These are phyloP conservation scores for Myotis vivesi DNA, from an alignment of 2,797 vertebrate genomes.

Conservation along the genomic window DNA sequence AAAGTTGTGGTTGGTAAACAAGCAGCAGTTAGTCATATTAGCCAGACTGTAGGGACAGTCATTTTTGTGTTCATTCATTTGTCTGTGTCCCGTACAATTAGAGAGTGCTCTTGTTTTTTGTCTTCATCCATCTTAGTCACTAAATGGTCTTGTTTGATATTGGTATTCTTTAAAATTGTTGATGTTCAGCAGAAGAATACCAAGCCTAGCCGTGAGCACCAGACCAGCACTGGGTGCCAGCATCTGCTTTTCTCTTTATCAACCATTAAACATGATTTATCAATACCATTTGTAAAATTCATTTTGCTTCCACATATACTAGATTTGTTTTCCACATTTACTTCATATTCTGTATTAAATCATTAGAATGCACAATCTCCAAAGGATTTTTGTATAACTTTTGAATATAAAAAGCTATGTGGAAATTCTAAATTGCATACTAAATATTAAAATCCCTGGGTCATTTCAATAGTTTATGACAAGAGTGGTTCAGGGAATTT, in stretches of 20 bases:
- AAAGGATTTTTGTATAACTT: neutral
- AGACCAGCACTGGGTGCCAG: neutral
- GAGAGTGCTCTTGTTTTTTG: neutral
- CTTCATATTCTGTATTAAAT: neutral
- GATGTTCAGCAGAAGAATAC: neutral
- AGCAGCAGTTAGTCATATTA: neutral
- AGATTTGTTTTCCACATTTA: conserved; percentile 9
- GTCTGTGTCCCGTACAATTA: neutral
- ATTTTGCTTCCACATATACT: neutral
- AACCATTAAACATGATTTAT: neutral
- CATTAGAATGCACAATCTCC: neutral
- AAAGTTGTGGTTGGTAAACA: neutral
- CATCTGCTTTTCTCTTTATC: neutral
- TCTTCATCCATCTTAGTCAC: neutral
- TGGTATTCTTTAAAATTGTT: neutral
- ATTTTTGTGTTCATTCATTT: neutral
- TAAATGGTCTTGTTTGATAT: neutral
- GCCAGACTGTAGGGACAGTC: neutral
- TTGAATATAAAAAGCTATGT: conserved; percentile 15
- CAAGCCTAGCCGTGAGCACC: neutral
- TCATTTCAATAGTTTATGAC: conserved; percentile 38
- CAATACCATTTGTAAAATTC: neutral
- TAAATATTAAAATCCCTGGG: conserved; percentile 1
- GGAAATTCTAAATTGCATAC: conserved; percentile 22
- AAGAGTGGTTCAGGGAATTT: neutral